A percentile compares a stretch with the other conserved stretches of the same genome.
Conservation (phyloP, 1,140 invertebrate species). For the Stratiolaelaps scimitus region DNA sequence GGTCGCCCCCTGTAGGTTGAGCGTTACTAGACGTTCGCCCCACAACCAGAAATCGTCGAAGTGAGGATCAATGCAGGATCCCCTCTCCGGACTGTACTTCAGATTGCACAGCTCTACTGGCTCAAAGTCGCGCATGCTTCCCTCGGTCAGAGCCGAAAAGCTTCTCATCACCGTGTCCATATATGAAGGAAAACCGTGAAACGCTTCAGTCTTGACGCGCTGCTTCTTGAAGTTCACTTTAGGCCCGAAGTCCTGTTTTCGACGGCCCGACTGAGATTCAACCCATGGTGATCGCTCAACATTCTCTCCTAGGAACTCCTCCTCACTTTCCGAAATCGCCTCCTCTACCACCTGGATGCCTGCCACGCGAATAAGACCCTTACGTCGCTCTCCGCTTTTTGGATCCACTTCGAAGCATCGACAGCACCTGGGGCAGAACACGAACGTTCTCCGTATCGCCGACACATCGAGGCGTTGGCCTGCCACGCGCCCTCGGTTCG, state of each 20-base stretch:
- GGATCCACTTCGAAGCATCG: slow-evolving; percentile 29
- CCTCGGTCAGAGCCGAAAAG: slow-evolving; percentile 49
- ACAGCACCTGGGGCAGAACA: slow-evolving; percentile 33
- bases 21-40: slow-evolving; percentile 89
- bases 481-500: slow-evolving; percentile 54
- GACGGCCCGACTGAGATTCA: slow-evolving; percentile 81
- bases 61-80: slow-evolving; percentile 90
- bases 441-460: slow-evolving; percentile 49
- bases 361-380: slow-evolving; percentile 38
- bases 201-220: slow-evolving; percentile 62
- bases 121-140: slow-evolving; percentile 57
- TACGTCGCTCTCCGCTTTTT: slow-evolving; percentile 20
- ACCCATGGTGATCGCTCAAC: slow-evolving; percentile 76
- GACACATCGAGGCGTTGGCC: slow-evolving; percentile 50
- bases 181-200: slow-evolving; percentile 72
- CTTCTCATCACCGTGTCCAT: slow-evolving; percentile 68
- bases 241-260: slow-evolving; percentile 93
- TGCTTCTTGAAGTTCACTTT: slow-evolving; percentile 96
- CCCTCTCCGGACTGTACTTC: slow-evolving; percentile 72
- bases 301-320: slow-evolving; percentile 50
- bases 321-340: slow-evolving; percentile 62
- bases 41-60: slow-evolving; percentile 98
- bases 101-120: slow-evolving; percentile 93
- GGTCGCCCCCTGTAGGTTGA: slow-evolving; percentile 71
- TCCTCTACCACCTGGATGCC: slow-evolving; percentile 46